These are phyloP conservation scores for Nestor notabilis DNA, from an alignment of 2,113 vertebrate genomes.

Conservation along the genomic window DNA sequence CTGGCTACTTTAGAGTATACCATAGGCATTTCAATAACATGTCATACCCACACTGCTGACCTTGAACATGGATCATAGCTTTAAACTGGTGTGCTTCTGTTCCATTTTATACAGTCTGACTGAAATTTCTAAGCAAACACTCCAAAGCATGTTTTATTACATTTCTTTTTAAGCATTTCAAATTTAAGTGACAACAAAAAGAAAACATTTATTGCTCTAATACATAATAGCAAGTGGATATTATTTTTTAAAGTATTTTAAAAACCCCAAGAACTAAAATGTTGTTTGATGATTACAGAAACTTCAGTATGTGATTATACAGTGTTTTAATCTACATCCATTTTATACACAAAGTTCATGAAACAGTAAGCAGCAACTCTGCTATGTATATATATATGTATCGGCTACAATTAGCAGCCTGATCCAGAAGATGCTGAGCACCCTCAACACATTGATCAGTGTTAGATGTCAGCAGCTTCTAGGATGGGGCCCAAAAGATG, in stretches of 20 bases:
- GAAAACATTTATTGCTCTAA: constrained; percentile 70
- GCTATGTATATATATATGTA: not conserved
- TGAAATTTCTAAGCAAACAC: constrained; percentile 1
- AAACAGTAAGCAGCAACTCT: constrained; percentile 29
- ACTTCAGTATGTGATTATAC: constrained; percentile 51
- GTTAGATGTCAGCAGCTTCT: not conserved
- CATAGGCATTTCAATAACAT: not conserved
- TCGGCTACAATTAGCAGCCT: constrained; percentile 32
- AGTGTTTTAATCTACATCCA: constrained; percentile 42
- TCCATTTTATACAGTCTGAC: not conserved
- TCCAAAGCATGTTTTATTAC: constrained; percentile 32
- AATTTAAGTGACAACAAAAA: constrained; percentile 45
- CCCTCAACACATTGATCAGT: not conserved
- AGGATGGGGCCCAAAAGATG: not conserved
- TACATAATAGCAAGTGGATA: constrained; percentile 31
- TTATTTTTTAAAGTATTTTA: constrained; percentile 35
- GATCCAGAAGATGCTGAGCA: constrained; percentile 36
- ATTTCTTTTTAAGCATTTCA: constrained; percentile 33
- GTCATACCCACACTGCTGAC: not conserved
- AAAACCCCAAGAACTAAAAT: constrained; percentile 46
- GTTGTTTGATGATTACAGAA: constrained; percentile 63
- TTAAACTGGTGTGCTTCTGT: not conserved
- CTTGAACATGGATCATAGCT: not conserved
- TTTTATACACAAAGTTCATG: constrained; percentile 57
- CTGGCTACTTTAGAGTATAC: not conserved